Conservation (phyloP, 1,140 invertebrate species). For the Drosophila erecta region DNA sequence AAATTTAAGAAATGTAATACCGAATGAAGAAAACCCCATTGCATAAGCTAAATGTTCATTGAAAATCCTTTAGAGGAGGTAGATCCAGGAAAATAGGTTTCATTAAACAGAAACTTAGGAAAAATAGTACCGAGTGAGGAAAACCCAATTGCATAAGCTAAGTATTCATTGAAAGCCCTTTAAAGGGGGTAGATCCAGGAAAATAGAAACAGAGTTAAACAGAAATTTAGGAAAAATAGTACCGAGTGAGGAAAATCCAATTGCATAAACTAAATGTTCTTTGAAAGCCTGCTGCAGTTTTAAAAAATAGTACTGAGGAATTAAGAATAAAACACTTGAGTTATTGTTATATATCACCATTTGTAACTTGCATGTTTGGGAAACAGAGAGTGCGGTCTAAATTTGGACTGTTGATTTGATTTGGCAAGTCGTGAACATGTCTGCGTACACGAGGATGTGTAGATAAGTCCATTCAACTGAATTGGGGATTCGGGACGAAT, state of each 20-base stretch:
- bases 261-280: too few relatives aligned
- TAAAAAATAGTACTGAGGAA: neutral
- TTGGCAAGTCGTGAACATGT: conserved; percentile 11
- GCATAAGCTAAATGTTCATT: too few relatives aligned
- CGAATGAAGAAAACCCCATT: too few relatives aligned
- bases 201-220: conserved; percentile 54
- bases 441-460: conserved; percentile 5
- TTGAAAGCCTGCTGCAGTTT: too few relatives aligned
- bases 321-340: neutral
- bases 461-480: conserved; percentile 3
- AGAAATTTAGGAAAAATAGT: conserved; percentile 1
- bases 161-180: neutral
- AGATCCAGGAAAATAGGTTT: conserved; percentile 41
- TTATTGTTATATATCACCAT: too few relatives aligned
- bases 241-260: too few relatives aligned
- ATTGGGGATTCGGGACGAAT: conserved; percentile 1
- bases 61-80: conserved; percentile 5
- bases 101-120: conserved; percentile 28
- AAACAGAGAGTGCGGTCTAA: too few relatives aligned
- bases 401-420: too few relatives aligned
- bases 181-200: conserved; percentile 19
- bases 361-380: too few relatives aligned
- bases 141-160: too few relatives aligned
- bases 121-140: neutral
- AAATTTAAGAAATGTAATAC: neutral